Percentiles rank a stretch among this genome's conserved stretches.
Evolutionary conservation across 2,888 invertebrate genomes (phyloP).

Genomic region (Trichacis sp.): DNA sequence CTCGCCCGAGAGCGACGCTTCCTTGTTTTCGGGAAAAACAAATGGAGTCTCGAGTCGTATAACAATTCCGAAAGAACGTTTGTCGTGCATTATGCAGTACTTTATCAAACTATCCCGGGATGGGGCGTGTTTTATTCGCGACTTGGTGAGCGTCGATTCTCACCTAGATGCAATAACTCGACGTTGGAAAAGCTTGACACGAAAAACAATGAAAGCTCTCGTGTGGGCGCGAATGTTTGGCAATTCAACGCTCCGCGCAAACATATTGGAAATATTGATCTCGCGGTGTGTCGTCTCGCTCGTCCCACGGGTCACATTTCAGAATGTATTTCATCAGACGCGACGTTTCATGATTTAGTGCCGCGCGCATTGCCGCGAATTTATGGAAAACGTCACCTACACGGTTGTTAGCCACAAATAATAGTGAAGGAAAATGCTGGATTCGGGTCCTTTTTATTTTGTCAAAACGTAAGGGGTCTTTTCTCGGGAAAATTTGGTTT

Average conservation of each 20-base stretch:
- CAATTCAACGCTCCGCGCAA: slow-evolving; percentile 43
- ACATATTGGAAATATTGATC: slow-evolving; percentile 53
- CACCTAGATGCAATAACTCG: slow-evolving; percentile 27
- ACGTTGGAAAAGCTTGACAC: slow-evolving; percentile 28
- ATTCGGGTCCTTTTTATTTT: too few relatives aligned
- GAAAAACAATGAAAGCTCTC: slow-evolving; percentile 45
- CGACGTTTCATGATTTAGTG: slow-evolving; percentile 51
- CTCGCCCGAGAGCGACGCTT: slow-evolving; percentile 49
- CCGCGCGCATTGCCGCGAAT: slow-evolving; percentile 19
- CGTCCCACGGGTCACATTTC: slow-evolving; percentile 54
- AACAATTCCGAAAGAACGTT: slow-evolving; percentile 3
- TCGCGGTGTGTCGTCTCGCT: slow-evolving; percentile 41
- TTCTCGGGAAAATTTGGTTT: too few relatives aligned
- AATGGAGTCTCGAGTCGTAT: slow-evolving; percentile 44
- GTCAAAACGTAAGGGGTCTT: too few relatives aligned
- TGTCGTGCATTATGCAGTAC: slow-evolving; percentile 13
- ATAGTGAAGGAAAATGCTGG: slow-evolving; percentile 16
- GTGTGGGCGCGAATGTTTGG: slow-evolving; percentile 30
- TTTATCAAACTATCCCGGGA: slow-evolving; percentile 19
- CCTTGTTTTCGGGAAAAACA: slow-evolving; percentile 46
- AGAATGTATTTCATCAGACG: slow-evolving; percentile 55
- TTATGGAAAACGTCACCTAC: slow-evolving; percentile 30
- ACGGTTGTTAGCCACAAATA: slow-evolving; percentile 29
- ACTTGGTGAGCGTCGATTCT: slow-evolving; percentile 26
- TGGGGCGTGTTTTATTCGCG: slow-evolving; percentile 26